phyloP scores from a whole-genome alignment of 2,888 invertebrate genomes.

The Nemotelus nigrinus region DNA sequence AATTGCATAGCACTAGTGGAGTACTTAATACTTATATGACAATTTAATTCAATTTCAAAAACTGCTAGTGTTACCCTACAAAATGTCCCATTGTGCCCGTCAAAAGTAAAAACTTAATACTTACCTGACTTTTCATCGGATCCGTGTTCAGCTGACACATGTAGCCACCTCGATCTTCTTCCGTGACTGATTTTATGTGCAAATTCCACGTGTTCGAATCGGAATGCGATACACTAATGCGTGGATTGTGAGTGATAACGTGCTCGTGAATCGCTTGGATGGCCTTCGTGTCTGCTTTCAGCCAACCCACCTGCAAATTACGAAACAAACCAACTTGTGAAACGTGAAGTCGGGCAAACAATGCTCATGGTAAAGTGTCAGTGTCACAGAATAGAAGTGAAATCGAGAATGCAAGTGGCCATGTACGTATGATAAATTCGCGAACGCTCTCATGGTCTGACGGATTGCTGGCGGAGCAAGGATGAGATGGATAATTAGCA shows the following conservation, averaged over 20 bases:
- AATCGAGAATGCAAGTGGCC: too few relatives aligned
- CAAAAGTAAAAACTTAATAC: conserved; percentile 49
- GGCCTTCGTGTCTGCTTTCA: conserved; percentile 91
- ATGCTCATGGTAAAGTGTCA: not conserved
- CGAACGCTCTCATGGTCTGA: not conserved
- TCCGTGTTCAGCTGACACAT: conserved; percentile 96
- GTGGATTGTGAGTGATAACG: conserved; percentile 90
- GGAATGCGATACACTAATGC: conserved; percentile 85
- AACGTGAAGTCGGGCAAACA: conserved; percentile 8
- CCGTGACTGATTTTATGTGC: conserved; percentile 85
- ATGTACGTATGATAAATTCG: conserved; percentile 10
- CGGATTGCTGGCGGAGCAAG: not conserved
- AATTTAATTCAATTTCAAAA: too few relatives aligned
- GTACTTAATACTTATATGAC: too few relatives aligned
- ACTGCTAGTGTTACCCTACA: too few relatives aligned
- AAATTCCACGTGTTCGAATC: conserved; percentile 91
- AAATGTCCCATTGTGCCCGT: too few relatives aligned
- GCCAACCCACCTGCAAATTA: conserved; percentile 84
- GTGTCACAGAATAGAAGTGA: not conserved
- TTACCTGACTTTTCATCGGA: conserved; percentile 93
- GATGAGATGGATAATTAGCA: conserved; percentile 25
- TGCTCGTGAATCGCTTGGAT: conserved; percentile 93
- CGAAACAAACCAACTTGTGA: conserved; percentile 2
- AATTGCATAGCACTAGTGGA: too few relatives aligned
- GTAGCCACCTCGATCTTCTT: conserved; percentile 89